Base-by-base conservation (phyloP, 1,140 invertebrate genomes). In the silkworm (Bombyx mori) region DNA sequence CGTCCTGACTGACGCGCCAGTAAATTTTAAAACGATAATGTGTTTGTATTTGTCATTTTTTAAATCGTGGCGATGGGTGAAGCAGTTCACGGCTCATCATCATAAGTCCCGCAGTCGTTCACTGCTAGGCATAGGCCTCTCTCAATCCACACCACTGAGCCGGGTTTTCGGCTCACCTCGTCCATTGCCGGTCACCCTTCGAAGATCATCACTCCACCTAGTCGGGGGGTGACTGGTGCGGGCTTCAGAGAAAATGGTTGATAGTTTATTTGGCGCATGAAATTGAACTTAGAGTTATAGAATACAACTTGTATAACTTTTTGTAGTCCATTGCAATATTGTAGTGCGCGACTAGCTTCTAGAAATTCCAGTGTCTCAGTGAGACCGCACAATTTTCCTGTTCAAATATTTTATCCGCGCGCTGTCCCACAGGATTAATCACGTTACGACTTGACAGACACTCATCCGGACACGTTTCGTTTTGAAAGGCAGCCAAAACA, bases 381-480 rank as follows among this genome's bases (percentile, higher is more conserved):
- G 54, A 63, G 63, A 65, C 68, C 50, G 58, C 62, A 56, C 68
- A 71, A 69, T 73, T 73, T 73, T 67, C 65, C 57, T 61, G 58
- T 71, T 71, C 57, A 64, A 73, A 73, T 57, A 69, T 71, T 72
- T 66, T 65, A 65, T 60, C 60, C 57, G 62, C 48, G 54, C 60
- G 52, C 63, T 62, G 65, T 63, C 63, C 60, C 54, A 52, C 65
- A 57, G 54, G 51, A 68, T 64, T 73, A 71, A 75, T 75, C 58
- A 62, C 55, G 65, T 69, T 68, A 66, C 45, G 62, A 60, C 44
- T 60, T 48, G 35, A 44, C 48, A 47, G 53, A 50, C 49, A 54
- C 53, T 54, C 26, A 44, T 57, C 51, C 12, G 18, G n/a, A 44
- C 47, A 58, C 55, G 48, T 55, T 58, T 49, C 51, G 50, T 51